Evolutionary conservation across 92 coral and sea anemone species (phyloP), one percentile per base, ranked within the genome.

Genomic region (Zoanthus solanderi): DNA sequence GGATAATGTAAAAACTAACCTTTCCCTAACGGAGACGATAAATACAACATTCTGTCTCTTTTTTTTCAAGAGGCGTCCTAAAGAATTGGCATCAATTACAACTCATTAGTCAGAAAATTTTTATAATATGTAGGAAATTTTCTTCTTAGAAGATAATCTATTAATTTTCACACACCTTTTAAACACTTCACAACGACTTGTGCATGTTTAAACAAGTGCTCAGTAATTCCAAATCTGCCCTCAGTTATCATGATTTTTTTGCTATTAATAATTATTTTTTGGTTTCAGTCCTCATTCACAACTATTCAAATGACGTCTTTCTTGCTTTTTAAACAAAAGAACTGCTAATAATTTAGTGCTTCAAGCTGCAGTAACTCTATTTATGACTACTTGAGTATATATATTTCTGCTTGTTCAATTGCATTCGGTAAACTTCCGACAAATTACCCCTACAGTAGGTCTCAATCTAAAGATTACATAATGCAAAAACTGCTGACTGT

Each of bases 51-150:
- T 34, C 53, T 44, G 44, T 11, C 71, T 60, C 69, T 79, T 42
- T 17, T 15, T n/a, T 78, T 17, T 2, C 58, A 9, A 79, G 84
- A 79, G 84, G 72, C 84, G 84, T 79, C 84, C 17, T 60, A 18
- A 8, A 17, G 47, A 8, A 54, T 58, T 17, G 45, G 48, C 31
- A 2, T 42, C 37, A 30, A 37, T 79, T 79, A 60, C 54, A 79
- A 79, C 23, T 23, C 23, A 57, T 79, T n/a, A 78, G 56, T 78
- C 83, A 53, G 53, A 9, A 14, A 58, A 50, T 79, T 29, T 54
- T 30, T 58, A 58, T 14, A 6, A 10, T 37, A 31, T 63, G 13
- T 45, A n/a, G 23, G 1, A 37, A 60, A 79, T 16, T 5, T 57
- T 79, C 84, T 79, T 79, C 84, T 61, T 45, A 18, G 84, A 79